These are phyloP conservation scores for Formica aserva DNA, from an alignment of 2,888 invertebrate species.

Conservation along the genomic window DNA sequence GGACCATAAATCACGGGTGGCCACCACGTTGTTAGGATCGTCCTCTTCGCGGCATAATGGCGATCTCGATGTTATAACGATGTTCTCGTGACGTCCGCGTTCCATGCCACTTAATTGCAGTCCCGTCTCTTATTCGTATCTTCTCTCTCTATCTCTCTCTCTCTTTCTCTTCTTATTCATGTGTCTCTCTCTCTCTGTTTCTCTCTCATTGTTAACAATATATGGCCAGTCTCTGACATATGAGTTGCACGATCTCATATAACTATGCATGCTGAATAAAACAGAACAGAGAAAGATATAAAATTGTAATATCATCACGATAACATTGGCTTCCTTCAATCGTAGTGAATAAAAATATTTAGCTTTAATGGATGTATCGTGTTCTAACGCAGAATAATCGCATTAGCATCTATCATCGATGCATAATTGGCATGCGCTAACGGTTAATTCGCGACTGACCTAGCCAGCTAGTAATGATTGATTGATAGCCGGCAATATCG, in stretches of 20 bases:
- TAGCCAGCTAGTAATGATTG: constrained; percentile 35
- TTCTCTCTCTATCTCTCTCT: not conserved
- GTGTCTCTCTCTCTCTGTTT: not conserved
- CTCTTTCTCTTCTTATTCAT: not conserved
- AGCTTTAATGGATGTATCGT: not conserved
- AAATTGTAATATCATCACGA: not conserved
- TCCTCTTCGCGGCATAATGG: constrained; percentile 77
- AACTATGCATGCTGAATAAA: not conserved
- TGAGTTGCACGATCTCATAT: not conserved
- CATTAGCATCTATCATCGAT: constrained; percentile 46
- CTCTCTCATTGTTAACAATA: constrained; percentile 10
- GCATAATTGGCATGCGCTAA: not conserved
- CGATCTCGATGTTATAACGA: constrained; percentile 75
- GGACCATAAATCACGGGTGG: constrained; percentile 77
- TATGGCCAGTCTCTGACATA: not conserved
- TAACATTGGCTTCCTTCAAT: not conserved
- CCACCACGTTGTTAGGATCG: constrained; percentile 78
- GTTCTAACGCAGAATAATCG: not conserved
- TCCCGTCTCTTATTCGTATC: constrained; percentile 45
- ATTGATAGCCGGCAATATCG: constrained; percentile 46
- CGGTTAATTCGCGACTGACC: constrained; percentile 43
- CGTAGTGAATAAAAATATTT: not conserved
- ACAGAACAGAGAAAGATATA: not conserved
- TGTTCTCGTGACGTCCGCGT: constrained; percentile 69
- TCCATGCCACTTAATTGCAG: constrained; percentile 71